A percentile compares a stretch with the other conserved stretches of the same genome.
These are phyloP conservation scores for Ibycter americanus DNA, from an alignment of 2,797 vertebrate species.

Conservation along the genomic window DNA sequence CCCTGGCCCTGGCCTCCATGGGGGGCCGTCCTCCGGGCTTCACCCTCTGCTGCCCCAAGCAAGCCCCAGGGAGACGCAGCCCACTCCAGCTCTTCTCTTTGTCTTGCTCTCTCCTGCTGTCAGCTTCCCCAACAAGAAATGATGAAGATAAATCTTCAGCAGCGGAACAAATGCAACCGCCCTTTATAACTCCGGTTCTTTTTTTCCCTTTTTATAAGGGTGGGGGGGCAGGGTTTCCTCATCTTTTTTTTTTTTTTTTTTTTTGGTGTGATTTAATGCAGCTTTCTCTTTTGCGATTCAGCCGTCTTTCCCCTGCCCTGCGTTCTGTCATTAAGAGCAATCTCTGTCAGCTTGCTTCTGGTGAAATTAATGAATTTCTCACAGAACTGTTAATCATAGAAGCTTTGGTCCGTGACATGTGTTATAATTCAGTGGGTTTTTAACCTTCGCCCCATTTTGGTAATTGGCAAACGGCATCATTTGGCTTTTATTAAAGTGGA, in stretches of 20 bases:
- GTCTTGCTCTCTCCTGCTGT: conserved; percentile 15
- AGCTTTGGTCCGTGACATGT: conserved; percentile 68
- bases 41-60: neutral
- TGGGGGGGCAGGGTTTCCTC: neutral
- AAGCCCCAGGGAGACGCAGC: neutral
- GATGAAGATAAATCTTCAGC: conserved; percentile 47
- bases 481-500: conserved; percentile 73
- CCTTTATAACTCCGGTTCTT: neutral
- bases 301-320: conserved; percentile 45
- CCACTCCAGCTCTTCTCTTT: conserved; percentile 26
- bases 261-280: conserved; percentile 25
- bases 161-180: neutral
- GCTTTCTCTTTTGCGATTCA: neutral
- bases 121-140: conserved; percentile 13
- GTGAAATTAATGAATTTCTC: conserved; percentile 73
- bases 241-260: neutral
- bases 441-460: conserved; percentile 68
- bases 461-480: conserved; percentile 71
- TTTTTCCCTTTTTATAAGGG: neutral
- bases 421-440: conserved; percentile 70
- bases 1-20: rapidly evolving
- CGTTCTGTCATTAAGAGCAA: conserved; percentile 60
- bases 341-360: conserved; percentile 63
- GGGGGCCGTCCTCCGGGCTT: neutral
- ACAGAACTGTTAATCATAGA: conserved; percentile 72